A percentile compares a stretch with the other conserved stretches of the same genome.
Conservation (phyloP, 2,113 vertebrate species). For the Chunga burmeisteri region DNA sequence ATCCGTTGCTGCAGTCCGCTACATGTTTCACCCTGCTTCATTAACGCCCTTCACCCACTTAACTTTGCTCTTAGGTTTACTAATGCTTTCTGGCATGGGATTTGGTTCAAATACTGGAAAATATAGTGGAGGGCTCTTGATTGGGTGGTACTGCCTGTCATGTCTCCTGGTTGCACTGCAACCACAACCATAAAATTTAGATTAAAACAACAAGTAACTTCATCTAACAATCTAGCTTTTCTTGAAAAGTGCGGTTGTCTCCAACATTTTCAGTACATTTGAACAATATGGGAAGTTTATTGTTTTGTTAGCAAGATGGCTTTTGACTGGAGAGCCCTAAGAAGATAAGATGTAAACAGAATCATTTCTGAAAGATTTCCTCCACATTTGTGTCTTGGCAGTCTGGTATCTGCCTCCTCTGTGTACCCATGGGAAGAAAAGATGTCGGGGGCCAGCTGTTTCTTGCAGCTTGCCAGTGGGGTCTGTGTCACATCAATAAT, state of each 20-base stretch:
- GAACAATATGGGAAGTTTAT: neutral
- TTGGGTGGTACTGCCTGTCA: neutral
- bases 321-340: neutral
- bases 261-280: neutral
- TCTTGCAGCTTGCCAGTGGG: neutral
- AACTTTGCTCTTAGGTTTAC: neutral
- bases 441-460: neutral
- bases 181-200: neutral
- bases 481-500: neutral
- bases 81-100: neutral
- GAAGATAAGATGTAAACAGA: neutral
- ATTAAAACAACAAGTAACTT: neutral
- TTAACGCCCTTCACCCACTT: neutral
- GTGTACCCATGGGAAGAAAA: neutral
- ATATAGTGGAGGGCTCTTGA: neutral
- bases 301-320: neutral
- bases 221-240: neutral
- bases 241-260: neutral
- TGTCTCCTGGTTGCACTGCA: neutral
- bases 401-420: neutral
- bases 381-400: neutral
- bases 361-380: neutral
- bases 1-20: neutral
- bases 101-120: neutral
- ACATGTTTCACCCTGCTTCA: neutral